Evolutionary conservation across 1,140 invertebrate genomes (phyloP).

Genomic region (Venturia canescens): DNA sequence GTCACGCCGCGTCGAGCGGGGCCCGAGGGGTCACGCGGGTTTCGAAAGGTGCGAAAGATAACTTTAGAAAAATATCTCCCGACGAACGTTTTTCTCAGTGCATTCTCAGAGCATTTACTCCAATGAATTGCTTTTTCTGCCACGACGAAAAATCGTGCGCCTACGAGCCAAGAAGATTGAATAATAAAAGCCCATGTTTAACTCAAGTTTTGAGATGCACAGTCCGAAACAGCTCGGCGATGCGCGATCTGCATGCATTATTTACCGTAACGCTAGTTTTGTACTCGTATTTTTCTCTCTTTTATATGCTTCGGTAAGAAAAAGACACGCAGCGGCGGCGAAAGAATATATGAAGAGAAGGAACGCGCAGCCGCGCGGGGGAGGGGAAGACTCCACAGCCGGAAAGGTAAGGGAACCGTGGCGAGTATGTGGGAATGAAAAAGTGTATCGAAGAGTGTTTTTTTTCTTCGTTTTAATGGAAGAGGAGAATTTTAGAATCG

Average conservation of each 20-base stretch:
- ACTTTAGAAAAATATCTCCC: too few species aligned
- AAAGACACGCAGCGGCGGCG: not conserved
- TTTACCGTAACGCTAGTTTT: slow-evolving; percentile 45
- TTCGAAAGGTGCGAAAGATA: too few species aligned
- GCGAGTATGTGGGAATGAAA: not conserved
- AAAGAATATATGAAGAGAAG: not conserved
- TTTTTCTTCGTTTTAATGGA: not conserved
- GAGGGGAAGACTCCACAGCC: slow-evolving; percentile 15
- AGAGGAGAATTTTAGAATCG: too few species aligned
- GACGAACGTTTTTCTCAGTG: too few species aligned
- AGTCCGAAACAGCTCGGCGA: slow-evolving; percentile 33
- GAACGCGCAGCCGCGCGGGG: not conserved
- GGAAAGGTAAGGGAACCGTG: slow-evolving; percentile 48
- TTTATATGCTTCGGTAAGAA: slow-evolving; percentile 1
- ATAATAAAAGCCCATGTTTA: too few species aligned
- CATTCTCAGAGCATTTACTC: too few species aligned
- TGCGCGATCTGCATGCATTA: slow-evolving; percentile 50
- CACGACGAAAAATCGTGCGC: not conserved
- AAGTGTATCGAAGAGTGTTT: not conserved
- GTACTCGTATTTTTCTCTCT: not conserved
- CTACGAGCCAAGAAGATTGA: too few species aligned
- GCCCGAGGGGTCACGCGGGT: too few species aligned
- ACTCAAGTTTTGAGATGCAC: not conserved
- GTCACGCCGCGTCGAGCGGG: too few species aligned
- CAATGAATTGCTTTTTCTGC: too few species aligned